Percentiles rank a stretch among this genome's conserved stretches.
These are phyloP conservation scores for western clawed frog (Xenopus tropicalis) DNA, from an alignment of 2,113 vertebrate genomes.

Conservation along the genomic window UCB_Xtro_10.0 CM004447.2:85100001-85100500, in stretches of 20 bases:
- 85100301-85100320: conserved; percentile 64
- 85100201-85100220: conserved; percentile 58
- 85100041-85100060: no score
- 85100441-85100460: neutral
- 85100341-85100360: conserved; percentile 56
- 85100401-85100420: conserved; percentile 50
- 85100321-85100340: conserved; percentile 67
- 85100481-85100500: conserved; percentile 12
- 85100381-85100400: conserved; percentile 48
- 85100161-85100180: conserved; percentile 58
- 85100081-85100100: no score
- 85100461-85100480: neutral
- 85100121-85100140: no score
- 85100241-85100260: conserved; percentile 51
- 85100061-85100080: no score
- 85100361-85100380: conserved; percentile 52
- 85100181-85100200: conserved; percentile 57
- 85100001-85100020: no score
- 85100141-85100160: neutral
- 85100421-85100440: conserved; percentile 47
- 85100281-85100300: conserved; percentile 72
- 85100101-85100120: no score
- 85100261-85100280: conserved; percentile 58
- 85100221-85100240: conserved; percentile 64
- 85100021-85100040: no score